Evolutionary conservation across 2,888 invertebrate genomes (phyloP).

Genomic region (Invenusta paracnida): DNA sequence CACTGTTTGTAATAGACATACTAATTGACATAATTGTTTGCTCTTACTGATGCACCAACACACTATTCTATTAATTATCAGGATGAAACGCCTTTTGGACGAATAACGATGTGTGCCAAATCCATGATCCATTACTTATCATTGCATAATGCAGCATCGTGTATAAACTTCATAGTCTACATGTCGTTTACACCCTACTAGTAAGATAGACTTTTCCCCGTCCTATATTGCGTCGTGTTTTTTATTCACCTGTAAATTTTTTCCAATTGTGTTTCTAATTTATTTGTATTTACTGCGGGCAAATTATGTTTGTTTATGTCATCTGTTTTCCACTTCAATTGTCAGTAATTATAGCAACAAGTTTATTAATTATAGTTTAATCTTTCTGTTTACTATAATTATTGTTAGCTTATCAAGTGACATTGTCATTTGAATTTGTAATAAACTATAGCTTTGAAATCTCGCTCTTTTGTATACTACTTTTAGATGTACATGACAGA

Average conservation of each 20-base stretch:
- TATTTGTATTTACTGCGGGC: background rate
- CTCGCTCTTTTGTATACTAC: too few species aligned
- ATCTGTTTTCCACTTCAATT: background rate
- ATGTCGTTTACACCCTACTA: too few species aligned
- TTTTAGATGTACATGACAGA: too few species aligned
- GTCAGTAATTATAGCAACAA: background rate
- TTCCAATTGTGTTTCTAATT: slow-evolving; percentile 20
- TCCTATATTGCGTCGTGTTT: background rate
- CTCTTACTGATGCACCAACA: background rate
- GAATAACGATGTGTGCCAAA: background rate
- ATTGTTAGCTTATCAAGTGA: background rate
- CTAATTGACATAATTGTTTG: background rate
- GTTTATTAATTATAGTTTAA: background rate
- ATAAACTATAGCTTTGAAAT: too few species aligned
- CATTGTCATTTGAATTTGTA: slow-evolving; percentile 25
- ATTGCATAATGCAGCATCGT: background rate
- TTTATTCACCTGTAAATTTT: background rate
- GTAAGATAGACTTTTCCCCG: background rate
- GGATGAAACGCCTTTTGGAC: background rate
- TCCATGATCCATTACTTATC: background rate
- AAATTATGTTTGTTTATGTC: background rate
- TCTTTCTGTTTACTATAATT: background rate
- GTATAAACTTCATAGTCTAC: background rate
- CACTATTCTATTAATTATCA: background rate
- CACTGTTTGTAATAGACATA: too few species aligned